These are phyloP conservation scores for Cylloceria caligata DNA, from an alignment of 2,888 invertebrate species.

Conservation along the genomic window DNA sequence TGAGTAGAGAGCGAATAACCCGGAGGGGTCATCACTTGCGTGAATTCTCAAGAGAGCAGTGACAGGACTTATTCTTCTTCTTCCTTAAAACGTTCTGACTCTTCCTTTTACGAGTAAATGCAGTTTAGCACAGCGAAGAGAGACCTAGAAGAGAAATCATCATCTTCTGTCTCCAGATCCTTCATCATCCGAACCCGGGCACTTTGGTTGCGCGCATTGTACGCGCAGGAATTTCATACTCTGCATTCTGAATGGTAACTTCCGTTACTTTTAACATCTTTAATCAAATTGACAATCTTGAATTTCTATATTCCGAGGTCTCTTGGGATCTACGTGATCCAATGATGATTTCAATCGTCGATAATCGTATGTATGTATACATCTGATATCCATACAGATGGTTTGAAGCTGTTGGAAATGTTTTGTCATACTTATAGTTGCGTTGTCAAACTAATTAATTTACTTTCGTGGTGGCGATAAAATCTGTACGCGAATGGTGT, in stretches of 20 bases:
- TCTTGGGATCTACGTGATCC: background rate
- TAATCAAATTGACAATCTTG: conserved; percentile 24
- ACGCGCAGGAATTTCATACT: conserved; percentile 20
- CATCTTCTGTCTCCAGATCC: conserved; percentile 16
- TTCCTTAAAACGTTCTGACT: conserved; percentile 37
- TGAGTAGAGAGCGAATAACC: conserved; percentile 59
- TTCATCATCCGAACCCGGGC: conserved; percentile 16
- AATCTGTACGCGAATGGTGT: background rate
- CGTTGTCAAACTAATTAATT: background rate
- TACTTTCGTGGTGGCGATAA: background rate
- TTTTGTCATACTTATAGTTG: background rate
- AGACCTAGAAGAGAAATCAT: conserved; percentile 50
- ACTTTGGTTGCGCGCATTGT: conserved; percentile 12
- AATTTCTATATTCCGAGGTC: background rate
- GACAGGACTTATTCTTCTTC: conserved; percentile 38
- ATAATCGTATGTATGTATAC: background rate
- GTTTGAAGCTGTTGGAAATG: background rate
- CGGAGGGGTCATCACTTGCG: conserved; percentile 56
- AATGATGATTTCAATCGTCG: background rate
- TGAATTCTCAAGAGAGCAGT: conserved; percentile 53
- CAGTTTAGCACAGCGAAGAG: conserved; percentile 10
- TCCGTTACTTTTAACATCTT: conserved; percentile 13
- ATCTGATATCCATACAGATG: background rate
- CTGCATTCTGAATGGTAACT: conserved; percentile 14
- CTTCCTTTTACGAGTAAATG: conserved; percentile 28